phyloP scores from a whole-genome alignment of 2,888 invertebrate genomes.

The Escarpia spicata region DNA sequence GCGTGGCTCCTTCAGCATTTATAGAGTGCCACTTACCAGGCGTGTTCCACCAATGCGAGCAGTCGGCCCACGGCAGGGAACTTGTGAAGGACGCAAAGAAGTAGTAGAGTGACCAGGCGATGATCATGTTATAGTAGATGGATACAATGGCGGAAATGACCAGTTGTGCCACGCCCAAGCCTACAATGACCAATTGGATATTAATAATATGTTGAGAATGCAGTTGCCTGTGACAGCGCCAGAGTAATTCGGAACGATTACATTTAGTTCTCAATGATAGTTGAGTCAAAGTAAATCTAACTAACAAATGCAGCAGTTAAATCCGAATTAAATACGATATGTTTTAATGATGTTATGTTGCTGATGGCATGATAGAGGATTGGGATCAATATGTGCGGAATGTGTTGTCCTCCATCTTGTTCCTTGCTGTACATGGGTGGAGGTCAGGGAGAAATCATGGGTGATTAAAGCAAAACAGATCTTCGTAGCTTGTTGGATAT shows the following conservation, averaged over 20 bases:
- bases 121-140: conserved; percentile 37
- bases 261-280: background rate
- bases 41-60: conserved; percentile 25
- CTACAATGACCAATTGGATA: background rate
- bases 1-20: background rate
- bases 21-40: conserved; percentile 1
- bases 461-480: too few relatives aligned
- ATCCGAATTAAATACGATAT: too few relatives aligned
- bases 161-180: conserved; percentile 29
- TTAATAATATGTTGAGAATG: background rate
- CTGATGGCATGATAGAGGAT: background rate
- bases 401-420: too few relatives aligned
- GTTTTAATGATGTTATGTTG: background rate
- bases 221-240: background rate
- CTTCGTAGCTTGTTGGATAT: background rate
- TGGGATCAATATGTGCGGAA: background rate
- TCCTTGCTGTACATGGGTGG: too few relatives aligned
- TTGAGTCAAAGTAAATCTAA: background rate
- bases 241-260: background rate
- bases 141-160: conserved; percentile 30
- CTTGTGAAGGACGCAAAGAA: conserved; percentile 33
- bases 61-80: conserved; percentile 31
- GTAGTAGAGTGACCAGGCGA: conserved; percentile 33
- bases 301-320: too few relatives aligned
- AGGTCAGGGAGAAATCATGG: too few relatives aligned